Percentiles rank a stretch among this genome's conserved stretches.
phyloP scores from a whole-genome alignment of 2,113 vertebrate species.

The Benitochromis conjunctus region DNA sequence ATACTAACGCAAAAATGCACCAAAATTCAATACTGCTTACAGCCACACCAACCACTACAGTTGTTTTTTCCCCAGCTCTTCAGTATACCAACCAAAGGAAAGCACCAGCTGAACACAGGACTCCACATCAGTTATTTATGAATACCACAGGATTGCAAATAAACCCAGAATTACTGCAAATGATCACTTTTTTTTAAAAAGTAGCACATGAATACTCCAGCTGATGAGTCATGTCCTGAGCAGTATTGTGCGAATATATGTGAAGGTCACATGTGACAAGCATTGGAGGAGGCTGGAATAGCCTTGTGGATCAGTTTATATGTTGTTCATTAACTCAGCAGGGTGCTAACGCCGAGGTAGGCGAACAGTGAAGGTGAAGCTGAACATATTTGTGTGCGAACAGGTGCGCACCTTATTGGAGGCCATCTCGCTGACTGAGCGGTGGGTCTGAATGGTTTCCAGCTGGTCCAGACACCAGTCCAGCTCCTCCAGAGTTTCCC shows the following conservation, averaged over 20 bases:
- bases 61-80: rapidly evolving
- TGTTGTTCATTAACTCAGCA: neutral
- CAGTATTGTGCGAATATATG: neutral
- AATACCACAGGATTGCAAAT: neutral
- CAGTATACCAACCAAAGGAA: neutral
- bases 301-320: neutral
- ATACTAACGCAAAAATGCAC: neutral
- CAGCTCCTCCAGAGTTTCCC: conserved; percentile 88
- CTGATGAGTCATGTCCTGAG: neutral
- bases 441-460: conserved; percentile 90
- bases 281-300: neutral
- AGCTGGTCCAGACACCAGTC: conserved; percentile 94
- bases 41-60: neutral
- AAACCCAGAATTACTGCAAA: neutral
- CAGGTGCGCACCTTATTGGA: conserved; percentile 80
- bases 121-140: neutral
- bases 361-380: neutral
- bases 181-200: neutral
- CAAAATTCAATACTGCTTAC: neutral
- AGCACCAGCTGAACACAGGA: neutral
- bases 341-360: neutral
- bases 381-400: neutral
- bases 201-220: neutral
- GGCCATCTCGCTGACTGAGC: conserved; percentile 92
- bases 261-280: neutral